These are phyloP conservation scores for Lepidocolaptes lacrymiger DNA, from an alignment of 2,797 vertebrate genomes.

Conservation along the genomic window DNA sequence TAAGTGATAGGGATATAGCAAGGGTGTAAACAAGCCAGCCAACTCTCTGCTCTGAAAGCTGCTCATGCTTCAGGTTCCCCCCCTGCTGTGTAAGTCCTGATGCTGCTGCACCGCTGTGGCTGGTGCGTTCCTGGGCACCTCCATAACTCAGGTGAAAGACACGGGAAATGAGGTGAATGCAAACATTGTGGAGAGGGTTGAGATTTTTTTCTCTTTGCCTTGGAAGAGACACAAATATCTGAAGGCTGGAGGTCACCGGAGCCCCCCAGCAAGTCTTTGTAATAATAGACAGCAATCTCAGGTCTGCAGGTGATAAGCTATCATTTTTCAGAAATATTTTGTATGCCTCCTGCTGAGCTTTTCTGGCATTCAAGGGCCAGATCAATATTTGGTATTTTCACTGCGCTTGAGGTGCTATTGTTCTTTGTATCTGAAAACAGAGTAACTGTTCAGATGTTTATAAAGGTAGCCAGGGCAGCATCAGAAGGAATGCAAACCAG, in stretches of 20 bases:
- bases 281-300: slow-evolving; percentile 28
- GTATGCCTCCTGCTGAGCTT: slow-evolving; percentile 53
- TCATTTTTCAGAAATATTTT: slow-evolving; percentile 46
- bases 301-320: slow-evolving; percentile 64
- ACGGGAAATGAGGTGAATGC: neutral
- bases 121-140: neutral
- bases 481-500: slow-evolving; percentile 15
- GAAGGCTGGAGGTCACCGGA: slow-evolving; percentile 52
- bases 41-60: neutral
- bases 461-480: slow-evolving; percentile 43
- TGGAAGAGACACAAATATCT: slow-evolving; percentile 48
- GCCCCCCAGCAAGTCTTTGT: slow-evolving; percentile 50
- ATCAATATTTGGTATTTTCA: slow-evolving; percentile 66
- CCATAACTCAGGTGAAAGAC: neutral
- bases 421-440: slow-evolving; percentile 66
- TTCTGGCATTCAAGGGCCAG: slow-evolving; percentile 40
- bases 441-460: slow-evolving; percentile 35
- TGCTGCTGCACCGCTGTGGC: neutral
- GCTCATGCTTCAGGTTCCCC: neutral
- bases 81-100: neutral
- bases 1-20: neutral
- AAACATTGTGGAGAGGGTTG: slow-evolving; percentile 5
- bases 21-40: neutral
- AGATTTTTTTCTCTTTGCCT: slow-evolving; percentile 40
- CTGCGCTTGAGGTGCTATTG: slow-evolving; percentile 16